Evolutionary conservation across 2,888 invertebrate genomes (phyloP), one percentile per base, ranked within the genome.

Genomic region (Andrena fulva): DNA sequence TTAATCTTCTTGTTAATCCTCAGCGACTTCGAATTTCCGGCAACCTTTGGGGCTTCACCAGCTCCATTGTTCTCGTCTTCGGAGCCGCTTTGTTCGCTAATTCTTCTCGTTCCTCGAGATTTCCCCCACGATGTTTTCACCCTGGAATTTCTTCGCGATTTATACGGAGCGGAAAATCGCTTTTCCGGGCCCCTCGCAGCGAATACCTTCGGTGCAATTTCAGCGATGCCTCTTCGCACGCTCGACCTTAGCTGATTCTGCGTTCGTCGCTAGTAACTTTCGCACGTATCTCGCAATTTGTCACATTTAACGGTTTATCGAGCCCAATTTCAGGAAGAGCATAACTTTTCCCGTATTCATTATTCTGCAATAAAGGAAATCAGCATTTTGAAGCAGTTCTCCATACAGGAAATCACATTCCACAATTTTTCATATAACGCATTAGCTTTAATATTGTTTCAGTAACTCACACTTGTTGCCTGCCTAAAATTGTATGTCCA

Each of bases 81-180:
- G 31, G 12, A 29, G 31, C n/a, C 35, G 62, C 56, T 64, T 72
- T 52, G 56, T 77, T 31, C 64, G 50, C 54, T 67, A 48, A 62
- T 66, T 59, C 42, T 60, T 71, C 31, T 63, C 50, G 50, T 42
- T 52, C 69, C 29, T 63, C 27, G 63, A 67, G 74, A 76, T 75
- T 63, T 62, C 42, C 75, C 31, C 66, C 56, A 56, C 56, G 73
- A 67, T 76, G 66, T 68, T 68, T 77, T 60, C 35, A 20, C 27
- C 50, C 7, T 27, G 80, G 60, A 70, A 82, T 79, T 82, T 82
- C 70, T 24, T 52, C 62, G 72, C 67, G 68, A 75, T 78, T 82
- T 74, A 75, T 59, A 72, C 54, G 27, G 27, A n/a, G 12, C 8
- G 63, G 67, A 68, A 68, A 72, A 74, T 33, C 71, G 67, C 56